phyloP scores from a whole-genome alignment of 1,140 invertebrate genomes.

The Calliopsis andreniformis region DNA sequence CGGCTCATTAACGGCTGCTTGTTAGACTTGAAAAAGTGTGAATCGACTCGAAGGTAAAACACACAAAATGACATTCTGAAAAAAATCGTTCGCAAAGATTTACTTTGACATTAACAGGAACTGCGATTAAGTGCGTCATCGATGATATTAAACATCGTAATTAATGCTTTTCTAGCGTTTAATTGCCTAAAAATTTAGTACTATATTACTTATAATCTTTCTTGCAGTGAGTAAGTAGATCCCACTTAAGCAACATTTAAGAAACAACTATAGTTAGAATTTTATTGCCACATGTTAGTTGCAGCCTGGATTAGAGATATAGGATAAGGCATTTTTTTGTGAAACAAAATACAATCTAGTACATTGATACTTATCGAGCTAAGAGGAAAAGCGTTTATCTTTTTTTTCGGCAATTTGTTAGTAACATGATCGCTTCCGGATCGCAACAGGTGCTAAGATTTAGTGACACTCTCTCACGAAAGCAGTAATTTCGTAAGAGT shows the following conservation, averaged over 20 bases:
- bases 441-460: background rate
- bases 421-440: background rate
- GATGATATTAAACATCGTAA: too few species aligned
- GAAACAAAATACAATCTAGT: conserved; percentile 21
- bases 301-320: background rate
- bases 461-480: background rate
- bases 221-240: background rate
- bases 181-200: too few species aligned
- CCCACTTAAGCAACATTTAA: background rate
- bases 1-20: conserved; percentile 36
- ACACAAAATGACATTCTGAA: background rate
- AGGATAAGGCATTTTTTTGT: conserved; percentile 9
- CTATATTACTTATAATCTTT: background rate
- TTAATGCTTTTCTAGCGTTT: too few species aligned
- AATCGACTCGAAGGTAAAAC: background rate
- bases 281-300: background rate
- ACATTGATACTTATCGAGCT: conserved; percentile 20
- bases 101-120: background rate
- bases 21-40: conserved; percentile 24
- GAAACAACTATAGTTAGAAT: too few species aligned
- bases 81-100: background rate
- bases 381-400: conserved; percentile 27
- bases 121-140: too few species aligned
- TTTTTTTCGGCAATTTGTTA: background rate
- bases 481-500: background rate